Evolutionary conservation across 2,113 vertebrate species (phyloP).

Genomic region (Hippocampus barbouri): DNA sequence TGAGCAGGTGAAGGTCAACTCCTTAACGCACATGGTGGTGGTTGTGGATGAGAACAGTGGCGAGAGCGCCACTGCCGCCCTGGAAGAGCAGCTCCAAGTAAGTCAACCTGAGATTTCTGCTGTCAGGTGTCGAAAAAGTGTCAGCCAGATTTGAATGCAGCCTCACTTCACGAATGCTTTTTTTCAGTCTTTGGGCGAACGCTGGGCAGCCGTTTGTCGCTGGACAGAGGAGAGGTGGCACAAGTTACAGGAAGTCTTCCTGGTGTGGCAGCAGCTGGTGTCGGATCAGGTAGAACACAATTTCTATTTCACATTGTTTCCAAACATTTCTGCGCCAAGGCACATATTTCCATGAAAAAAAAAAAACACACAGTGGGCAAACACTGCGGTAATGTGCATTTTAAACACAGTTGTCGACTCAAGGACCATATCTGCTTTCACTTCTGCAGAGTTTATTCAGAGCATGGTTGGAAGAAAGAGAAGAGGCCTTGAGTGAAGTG

Average conservation of each 20-base stretch:
- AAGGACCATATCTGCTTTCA: neutral
- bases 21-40: constrained; percentile 97
- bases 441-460: constrained; percentile 79
- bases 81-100: constrained; percentile 95
- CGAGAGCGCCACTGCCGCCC: constrained; percentile 83
- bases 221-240: constrained; percentile 93
- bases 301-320: neutral
- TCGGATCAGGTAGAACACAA: constrained; percentile 84
- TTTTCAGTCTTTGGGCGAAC: constrained; percentile 87
- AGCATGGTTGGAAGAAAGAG: constrained; percentile 87
- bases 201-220: constrained; percentile 95
- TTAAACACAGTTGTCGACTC: neutral
- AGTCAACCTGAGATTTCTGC: neutral
- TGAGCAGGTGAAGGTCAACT: constrained; percentile 97
- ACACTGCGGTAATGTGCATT: too few relatives aligned
- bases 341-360: neutral
- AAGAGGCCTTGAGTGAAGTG: constrained; percentile 83
- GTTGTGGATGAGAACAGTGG: constrained; percentile 94
- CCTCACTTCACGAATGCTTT: too few relatives aligned
- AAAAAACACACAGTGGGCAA: neutral
- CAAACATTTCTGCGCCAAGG: neutral
- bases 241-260: constrained; percentile 83
- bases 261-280: constrained; percentile 86
- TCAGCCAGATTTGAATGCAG: too few relatives aligned
- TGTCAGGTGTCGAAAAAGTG: neutral